Evolutionary conservation across 2,888 invertebrate genomes (phyloP), one percentile per base, ranked within the genome.

Genomic region (Trissonchulus sp.): DNA sequence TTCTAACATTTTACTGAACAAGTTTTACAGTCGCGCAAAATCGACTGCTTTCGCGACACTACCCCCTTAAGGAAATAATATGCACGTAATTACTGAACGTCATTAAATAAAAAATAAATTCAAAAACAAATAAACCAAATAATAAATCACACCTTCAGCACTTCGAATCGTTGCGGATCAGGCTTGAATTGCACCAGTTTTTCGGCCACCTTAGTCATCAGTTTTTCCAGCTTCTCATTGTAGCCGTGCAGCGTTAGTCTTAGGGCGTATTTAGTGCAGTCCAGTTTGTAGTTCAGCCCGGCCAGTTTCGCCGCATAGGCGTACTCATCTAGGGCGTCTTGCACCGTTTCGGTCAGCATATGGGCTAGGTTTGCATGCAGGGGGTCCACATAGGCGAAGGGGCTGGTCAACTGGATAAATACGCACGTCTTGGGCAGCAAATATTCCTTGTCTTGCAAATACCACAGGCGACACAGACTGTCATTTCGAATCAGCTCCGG

Each of bases 301-400:
- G 96, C 95, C 78, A 97, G 87, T 81, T 93, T 92, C 0, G 97
- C 96, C 37, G 92, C 91, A 86, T 98, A 98, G 1, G 92, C 90
- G 85, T 93, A 94, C 86, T 97, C 96, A 83, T 92, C 95, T 34
- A 98, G 87, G 8, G 91, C 89, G 86, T 98, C 98, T 76, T 91
- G 89, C 75, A 96, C 89, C 74, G 31, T 30, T 3, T 73, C 68
- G 2, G 31, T 31, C 31, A 72, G 62, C 15, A 97, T 89, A 74
- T 91, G 90, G 0, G 91, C 91, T 83, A 95, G 87, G 86, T 92
- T 93, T 83, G 91, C 91, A 85, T 90, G 91, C 1, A 91, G 83
- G 0, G 97, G 96, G 85, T 96, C 94, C 79, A 91, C 85, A 85
- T 93, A 93, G 0, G 92, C 92, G 77, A 94, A 86, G 0, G 95